These are phyloP conservation scores for Chinchilla lanigera DNA, from an alignment of 2,113 vertebrate genomes.

Conservation along the genomic window DNA sequence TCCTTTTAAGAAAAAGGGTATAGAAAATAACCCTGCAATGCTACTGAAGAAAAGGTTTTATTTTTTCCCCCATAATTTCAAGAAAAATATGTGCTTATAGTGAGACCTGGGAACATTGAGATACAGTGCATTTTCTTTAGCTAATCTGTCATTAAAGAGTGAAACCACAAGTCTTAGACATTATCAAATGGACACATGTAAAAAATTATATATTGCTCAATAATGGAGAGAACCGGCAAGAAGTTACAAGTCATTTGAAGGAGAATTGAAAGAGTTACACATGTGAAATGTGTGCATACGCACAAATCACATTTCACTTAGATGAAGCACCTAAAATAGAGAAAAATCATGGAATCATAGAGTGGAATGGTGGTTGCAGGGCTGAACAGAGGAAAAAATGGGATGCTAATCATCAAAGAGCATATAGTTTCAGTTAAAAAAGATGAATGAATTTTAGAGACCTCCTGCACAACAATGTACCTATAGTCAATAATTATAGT, in stretches of 20 bases:
- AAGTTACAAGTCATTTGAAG: constrained; percentile 9
- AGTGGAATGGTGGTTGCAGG: background rate
- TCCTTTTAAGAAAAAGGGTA: background rate
- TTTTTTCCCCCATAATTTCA: background rate
- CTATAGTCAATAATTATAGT: background rate
- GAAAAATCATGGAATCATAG: background rate
- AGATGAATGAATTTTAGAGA: background rate
- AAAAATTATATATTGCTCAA: background rate
- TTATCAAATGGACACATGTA: background rate
- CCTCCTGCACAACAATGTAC: background rate
- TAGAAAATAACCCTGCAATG: background rate
- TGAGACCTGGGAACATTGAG: background rate
- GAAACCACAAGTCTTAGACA: background rate
- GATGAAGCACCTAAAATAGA: background rate
- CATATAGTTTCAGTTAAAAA: background rate
- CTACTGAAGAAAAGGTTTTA: background rate
- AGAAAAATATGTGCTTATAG: background rate
- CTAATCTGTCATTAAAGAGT: background rate
- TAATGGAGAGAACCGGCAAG: background rate
- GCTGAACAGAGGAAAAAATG: too few relatives aligned
- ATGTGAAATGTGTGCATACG: background rate
- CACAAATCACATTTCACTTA: background rate
- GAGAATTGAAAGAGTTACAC: constrained; percentile 11
- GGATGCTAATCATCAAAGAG: too few relatives aligned
- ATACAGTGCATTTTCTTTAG: background rate